Base-by-base conservation (phyloP, 2,888 invertebrate species). In the Polyploca ridens region DNA sequence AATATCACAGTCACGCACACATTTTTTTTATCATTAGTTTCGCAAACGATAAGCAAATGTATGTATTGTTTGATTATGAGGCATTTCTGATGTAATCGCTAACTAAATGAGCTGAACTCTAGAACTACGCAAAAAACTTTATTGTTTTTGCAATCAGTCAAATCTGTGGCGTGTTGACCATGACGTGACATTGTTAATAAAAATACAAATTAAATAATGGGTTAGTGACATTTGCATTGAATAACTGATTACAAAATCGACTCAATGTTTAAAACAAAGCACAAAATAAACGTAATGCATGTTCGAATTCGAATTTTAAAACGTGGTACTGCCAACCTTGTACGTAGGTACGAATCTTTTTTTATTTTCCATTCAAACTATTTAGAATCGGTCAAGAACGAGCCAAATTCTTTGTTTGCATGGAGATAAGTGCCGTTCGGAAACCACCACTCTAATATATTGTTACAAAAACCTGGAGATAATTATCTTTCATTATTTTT, bases 111-210 rank as follows among this genome's bases (percentile, higher is more conserved):
- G 63, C 11, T 66, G 66, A 69, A 70, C 71, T 73, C 67, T 68
- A 66, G 66, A 69, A 68, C 46, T 59, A 66, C 64, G 66, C 66
- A 69, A 66, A 66, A 54, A 65, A 64, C 61, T 57, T 64, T 33
- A 6, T 69, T 69, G 70, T 71, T 76, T 71, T 65, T 64, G 63
- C 64, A 80, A 83, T 82, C 81, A 77, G 80, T 77, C 78, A 79
- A 65, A 80, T 81, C 79, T 79, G 44, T 63, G 64, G 41, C 64
- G 41, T 27, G 54, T n/a, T 64, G 70, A 64, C 69, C 69, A 33
- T 71, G 71, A 71, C 71, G 68, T 65, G 65, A 60, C 59, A 41
- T 41, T 41, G 27, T 35, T 58, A 61, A 62, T 62, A 67, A 64
- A 66, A 44, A 44, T 64, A 14, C 35, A 33, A 65, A 62, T 62